phyloP scores from a whole-genome alignment of 2,113 vertebrate genomes.

The Caranx melampygus region DNA sequence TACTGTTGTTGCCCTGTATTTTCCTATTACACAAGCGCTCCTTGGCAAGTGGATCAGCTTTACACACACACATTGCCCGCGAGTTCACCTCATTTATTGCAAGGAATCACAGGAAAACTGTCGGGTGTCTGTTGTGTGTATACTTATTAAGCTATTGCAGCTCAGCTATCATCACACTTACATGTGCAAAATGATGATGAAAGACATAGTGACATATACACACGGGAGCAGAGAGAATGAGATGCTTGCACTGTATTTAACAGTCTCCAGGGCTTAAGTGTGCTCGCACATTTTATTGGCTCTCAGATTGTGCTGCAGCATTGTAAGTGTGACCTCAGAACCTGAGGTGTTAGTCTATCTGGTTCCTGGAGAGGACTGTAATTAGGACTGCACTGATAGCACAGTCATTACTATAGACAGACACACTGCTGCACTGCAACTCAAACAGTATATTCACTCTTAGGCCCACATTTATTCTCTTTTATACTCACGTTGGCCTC shows the following conservation, averaged over 20 bases:
- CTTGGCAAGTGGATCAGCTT: constrained; percentile 23
- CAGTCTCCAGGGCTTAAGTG: constrained; percentile 7
- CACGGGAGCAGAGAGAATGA: constrained; percentile 13
- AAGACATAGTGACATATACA: constrained; percentile 19
- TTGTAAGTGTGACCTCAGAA: constrained; percentile 38
- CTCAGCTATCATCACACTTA: constrained; percentile 52
- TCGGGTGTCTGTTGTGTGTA: constrained; percentile 21
- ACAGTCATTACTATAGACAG: not conserved
- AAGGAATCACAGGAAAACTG: constrained; percentile 60
- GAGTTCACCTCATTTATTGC: constrained; percentile 36
- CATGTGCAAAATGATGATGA: constrained; percentile 32
- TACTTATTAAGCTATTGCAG: constrained; percentile 37
- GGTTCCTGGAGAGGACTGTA: constrained; percentile 34
- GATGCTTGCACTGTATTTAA: constrained; percentile 24
- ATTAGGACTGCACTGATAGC: constrained; percentile 28
- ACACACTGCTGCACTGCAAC: not conserved
- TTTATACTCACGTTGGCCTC: not conserved
- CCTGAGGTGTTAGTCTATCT: constrained; percentile 40
- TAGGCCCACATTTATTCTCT: not conserved
- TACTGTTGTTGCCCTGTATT: not conserved
- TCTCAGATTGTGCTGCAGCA: constrained; percentile 44
- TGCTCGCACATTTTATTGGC: not conserved
- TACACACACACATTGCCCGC: constrained; percentile 54
- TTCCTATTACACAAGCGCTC: constrained; percentile 34
- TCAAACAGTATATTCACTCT: no score